Percentiles rank a stretch among this genome's conserved stretches.
phyloP scores from a whole-genome alignment of 2,797 vertebrate species.

The Tapera naevia region DNA sequence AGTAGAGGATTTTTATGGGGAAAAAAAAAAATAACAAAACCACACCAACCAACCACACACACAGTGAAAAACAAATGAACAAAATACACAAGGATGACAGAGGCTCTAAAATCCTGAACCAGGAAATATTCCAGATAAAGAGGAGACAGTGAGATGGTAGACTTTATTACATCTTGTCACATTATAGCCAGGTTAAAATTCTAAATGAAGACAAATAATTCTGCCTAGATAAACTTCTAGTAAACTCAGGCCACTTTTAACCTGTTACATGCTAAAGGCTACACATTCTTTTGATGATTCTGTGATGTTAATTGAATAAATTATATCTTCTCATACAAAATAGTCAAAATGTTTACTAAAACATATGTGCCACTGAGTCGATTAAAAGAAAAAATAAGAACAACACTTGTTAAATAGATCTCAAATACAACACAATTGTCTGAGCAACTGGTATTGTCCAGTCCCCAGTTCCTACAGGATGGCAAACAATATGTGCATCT shows the following conservation, averaged over 20 bases:
- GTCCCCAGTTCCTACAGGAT: slow-evolving; percentile 44
- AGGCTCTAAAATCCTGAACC: neutral
- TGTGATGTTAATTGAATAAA: neutral
- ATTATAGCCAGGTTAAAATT: neutral
- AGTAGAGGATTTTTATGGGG: neutral
- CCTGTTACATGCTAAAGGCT: neutral
- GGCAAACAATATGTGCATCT: slow-evolving; percentile 70
- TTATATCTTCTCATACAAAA: neutral
- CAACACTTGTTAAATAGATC: slow-evolving; percentile 6
- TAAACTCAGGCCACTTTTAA: neutral
- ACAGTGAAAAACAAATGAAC: neutral
- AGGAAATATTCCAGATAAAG: neutral
- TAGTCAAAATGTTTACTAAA: slow-evolving; percentile 20
- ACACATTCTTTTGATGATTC: neutral
- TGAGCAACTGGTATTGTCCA: slow-evolving; percentile 62
- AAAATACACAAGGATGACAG: neutral
- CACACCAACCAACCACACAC: neutral
- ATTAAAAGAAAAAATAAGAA: neutral
- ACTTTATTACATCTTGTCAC: neutral
- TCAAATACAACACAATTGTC: slow-evolving; percentile 27
- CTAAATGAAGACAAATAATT: neutral
- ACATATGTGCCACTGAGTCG: slow-evolving; percentile 17
- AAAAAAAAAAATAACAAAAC: neutral
- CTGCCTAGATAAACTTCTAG: neutral
- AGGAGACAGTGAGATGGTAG: neutral